phyloP scores from a whole-genome alignment of 2,888 invertebrate genomes.

The Lasioglossum marginatum region DNA sequence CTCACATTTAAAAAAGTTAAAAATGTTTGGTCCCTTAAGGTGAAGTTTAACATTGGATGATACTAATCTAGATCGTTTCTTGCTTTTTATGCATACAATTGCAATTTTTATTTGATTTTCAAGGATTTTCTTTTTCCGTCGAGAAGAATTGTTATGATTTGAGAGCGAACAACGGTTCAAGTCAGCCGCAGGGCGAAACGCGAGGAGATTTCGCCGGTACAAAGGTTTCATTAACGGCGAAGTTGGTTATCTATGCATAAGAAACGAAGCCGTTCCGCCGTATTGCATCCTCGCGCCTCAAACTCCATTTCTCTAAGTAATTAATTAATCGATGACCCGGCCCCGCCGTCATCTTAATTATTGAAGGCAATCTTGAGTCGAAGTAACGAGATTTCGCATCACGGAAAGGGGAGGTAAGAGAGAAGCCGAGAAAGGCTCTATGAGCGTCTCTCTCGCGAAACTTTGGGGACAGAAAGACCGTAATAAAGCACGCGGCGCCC shows the following conservation, averaged over 20 bases:
- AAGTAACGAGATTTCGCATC: conserved; percentile 4
- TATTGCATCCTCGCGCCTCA: conserved; percentile 1
- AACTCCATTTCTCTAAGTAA: conserved; percentile 10
- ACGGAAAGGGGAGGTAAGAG: neutral
- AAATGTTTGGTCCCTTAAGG: too few species aligned
- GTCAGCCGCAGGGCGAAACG: too few species aligned
- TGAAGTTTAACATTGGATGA: too few species aligned
- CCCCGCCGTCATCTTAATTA: conserved; percentile 11
- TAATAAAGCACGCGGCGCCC: neutral
- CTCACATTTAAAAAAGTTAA: too few species aligned
- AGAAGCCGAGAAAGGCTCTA: neutral
- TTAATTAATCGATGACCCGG: conserved; percentile 11
- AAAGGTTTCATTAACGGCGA: conserved; percentile 5
- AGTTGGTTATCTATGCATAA: conserved; percentile 12
- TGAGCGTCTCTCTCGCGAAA: neutral
- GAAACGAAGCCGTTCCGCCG: conserved; percentile 5
- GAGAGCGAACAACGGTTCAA: too few species aligned
- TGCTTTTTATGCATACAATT: too few species aligned
- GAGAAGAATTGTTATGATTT: too few species aligned
- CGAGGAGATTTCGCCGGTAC: neutral
- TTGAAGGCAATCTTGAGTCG: conserved; percentile 8
- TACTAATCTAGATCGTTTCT: too few species aligned
- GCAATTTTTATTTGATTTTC: too few species aligned
- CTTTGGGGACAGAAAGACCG: neutral
- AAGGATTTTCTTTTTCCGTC: too few species aligned